Conservation (phyloP, 2,113 vertebrate species). For the Lamprologus ornatipinnis region DNA sequence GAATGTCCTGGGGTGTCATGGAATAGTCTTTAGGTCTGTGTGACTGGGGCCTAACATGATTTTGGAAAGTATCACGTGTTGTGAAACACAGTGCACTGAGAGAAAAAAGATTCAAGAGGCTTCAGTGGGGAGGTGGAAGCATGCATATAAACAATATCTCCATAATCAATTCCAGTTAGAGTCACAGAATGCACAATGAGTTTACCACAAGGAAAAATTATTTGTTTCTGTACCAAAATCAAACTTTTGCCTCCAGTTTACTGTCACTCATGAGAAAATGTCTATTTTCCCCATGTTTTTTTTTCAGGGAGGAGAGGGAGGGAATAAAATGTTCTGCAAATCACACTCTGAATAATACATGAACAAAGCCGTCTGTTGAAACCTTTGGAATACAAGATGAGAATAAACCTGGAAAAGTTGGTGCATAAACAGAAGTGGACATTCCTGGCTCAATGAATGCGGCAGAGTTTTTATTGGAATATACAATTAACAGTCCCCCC, state of each 20-base stretch:
- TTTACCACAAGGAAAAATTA: background rate
- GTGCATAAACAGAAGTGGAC: background rate
- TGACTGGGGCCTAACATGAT: background rate
- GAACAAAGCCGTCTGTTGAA: background rate
- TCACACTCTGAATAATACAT: background rate
- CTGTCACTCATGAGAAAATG: background rate
- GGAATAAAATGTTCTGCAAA: background rate
- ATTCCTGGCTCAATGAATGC: background rate
- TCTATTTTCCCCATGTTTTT: background rate
- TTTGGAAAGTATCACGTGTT: background rate
- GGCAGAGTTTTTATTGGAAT: background rate
- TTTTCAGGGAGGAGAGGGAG: background rate
- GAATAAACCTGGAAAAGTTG: background rate
- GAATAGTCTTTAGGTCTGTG: background rate
- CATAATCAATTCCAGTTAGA: background rate
- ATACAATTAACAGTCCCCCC: background rate
- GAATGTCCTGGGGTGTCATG: background rate
- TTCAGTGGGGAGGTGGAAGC: background rate
- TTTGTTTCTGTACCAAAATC: background rate
- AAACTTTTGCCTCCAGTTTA: background rate
- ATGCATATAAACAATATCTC: background rate
- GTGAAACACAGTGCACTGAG: background rate
- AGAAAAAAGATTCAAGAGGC: background rate
- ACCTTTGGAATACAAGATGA: background rate
- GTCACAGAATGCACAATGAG: background rate